Conservation (phyloP, 2,888 invertebrate genomes). For the Actias luna region DNA sequence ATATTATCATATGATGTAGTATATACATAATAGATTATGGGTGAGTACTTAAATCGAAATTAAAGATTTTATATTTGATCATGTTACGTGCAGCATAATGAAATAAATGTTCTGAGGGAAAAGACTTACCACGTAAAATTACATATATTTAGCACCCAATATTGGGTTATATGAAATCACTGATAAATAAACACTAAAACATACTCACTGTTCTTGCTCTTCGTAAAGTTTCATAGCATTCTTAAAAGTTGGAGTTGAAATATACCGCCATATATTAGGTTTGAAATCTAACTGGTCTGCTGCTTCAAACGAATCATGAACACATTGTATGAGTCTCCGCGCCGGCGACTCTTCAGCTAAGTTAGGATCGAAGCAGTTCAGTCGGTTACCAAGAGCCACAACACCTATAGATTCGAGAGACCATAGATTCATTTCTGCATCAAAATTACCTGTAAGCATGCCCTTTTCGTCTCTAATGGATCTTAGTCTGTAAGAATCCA, state of each 20-base stretch:
- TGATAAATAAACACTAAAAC: not conserved
- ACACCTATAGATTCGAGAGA: slow-evolving; percentile 80
- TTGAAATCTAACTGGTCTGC: slow-evolving; percentile 53
- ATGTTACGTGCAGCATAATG: too few relatives aligned
- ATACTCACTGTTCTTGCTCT: slow-evolving; percentile 54
- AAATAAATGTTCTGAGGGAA: not conserved
- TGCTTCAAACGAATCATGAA: slow-evolving; percentile 49
- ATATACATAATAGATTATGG: not conserved
- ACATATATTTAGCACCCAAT: not conserved
- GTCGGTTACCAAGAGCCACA: slow-evolving; percentile 61
- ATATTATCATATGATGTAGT: not conserved
- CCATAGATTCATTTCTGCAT: slow-evolving; percentile 83
- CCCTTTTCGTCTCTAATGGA: slow-evolving; percentile 71
- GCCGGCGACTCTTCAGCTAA: slow-evolving; percentile 57
- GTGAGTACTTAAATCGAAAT: not conserved
- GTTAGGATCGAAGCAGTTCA: slow-evolving; percentile 58
- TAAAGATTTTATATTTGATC: not conserved
- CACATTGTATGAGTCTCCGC: slow-evolving; percentile 50
- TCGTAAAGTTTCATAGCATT: slow-evolving; percentile 57
- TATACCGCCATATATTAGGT: slow-evolving; percentile 53
- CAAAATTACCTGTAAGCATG: slow-evolving; percentile 80
- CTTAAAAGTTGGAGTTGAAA: slow-evolving; percentile 50
- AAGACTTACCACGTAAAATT: not conserved
- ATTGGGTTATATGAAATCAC: not conserved
- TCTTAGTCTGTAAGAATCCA: slow-evolving; percentile 65